phyloP scores from a whole-genome alignment of 2,888 invertebrate genomes.

The Acleris cristana region DNA sequence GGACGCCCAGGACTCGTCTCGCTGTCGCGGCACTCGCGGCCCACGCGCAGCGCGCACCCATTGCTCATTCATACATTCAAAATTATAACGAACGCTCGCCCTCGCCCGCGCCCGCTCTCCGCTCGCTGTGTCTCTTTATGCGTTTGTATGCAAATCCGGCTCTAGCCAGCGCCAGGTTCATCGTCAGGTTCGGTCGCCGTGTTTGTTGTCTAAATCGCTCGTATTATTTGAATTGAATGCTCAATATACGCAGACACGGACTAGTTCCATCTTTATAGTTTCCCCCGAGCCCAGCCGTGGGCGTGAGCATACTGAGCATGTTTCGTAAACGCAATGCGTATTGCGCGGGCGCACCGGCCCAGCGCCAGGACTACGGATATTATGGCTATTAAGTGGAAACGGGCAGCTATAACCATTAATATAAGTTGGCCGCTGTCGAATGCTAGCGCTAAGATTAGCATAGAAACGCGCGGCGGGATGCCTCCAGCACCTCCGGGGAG shows the following conservation, averaged over 20 bases:
- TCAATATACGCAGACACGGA: conserved; percentile 79
- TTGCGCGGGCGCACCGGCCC: conserved; percentile 64
- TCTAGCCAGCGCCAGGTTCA: conserved; percentile 73
- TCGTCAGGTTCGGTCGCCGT: conserved; percentile 76
- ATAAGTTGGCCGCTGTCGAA: conserved; percentile 74
- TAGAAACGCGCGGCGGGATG: conserved; percentile 77
- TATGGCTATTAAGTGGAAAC: conserved; percentile 70
- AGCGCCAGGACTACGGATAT: conserved; percentile 60
- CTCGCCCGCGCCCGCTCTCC: conserved; percentile 74
- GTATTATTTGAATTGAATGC: conserved; percentile 83
- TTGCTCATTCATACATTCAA: conserved; percentile 84
- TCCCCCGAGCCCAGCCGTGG: conserved; percentile 67
- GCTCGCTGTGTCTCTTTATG: conserved; percentile 69
- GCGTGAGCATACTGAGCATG: conserved; percentile 67
- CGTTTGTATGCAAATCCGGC: conserved; percentile 81
- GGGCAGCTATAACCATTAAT: conserved; percentile 76
- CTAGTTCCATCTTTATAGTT: conserved; percentile 71
- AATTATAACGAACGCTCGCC: conserved; percentile 81
- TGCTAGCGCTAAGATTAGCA: conserved; percentile 76
- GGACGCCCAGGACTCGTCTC: conserved; percentile 82
- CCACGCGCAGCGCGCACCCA: conserved; percentile 66
- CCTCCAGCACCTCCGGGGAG: conserved; percentile 56
- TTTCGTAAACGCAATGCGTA: conserved; percentile 75
- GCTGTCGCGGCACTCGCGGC: conserved; percentile 77
- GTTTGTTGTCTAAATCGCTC: conserved; percentile 81